Evolutionary conservation across 2,888 invertebrate species (phyloP), one percentile per base, ranked within the genome.

Genomic region (Xanthia icteritia): DNA sequence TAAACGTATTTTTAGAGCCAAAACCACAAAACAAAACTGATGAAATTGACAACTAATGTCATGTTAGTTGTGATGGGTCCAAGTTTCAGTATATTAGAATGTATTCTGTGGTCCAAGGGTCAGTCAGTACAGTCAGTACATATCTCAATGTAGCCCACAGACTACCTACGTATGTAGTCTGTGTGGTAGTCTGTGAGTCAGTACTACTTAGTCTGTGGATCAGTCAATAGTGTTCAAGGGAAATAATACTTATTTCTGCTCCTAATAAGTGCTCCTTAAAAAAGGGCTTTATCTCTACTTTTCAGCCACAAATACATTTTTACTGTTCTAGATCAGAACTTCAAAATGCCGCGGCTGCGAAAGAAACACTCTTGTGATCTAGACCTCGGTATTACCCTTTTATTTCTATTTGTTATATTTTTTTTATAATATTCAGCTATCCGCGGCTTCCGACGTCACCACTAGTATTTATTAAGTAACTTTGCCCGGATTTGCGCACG

Each of bases 341-440:
- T 39, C 2, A 65, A 48, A 66, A 91, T 90, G 89, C 15, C 70
- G 13, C 65, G 42, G 89, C 15, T 69, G 13, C 65, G 45, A 17
- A 88, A 81, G 70, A 90, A 88, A 65, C 93, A 93, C 77, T 51
- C 66, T 6, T 93, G 93, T 76, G 81, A 84, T 36, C 86, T 93
- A 65, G 60, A 90, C 13, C 85, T 92, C 5, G 92, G 93, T 93
- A 89, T 88, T 77, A 27, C 61, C 31, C 45, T 58, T 42, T n/a
- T 45, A 31, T 27, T 67, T 48, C 60, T 36, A 61, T 61, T 20
- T 60, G 60, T 60, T 60, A 60, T 60, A 0, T 0, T 17, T 60
- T 31, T 60, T 20, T 31, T 60, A 60, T 64, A 39, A 31, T 70
- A 31, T 48, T 78, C 9, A 66, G 6, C 5, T 36, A 20, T 11